These are phyloP conservation scores for Hyalella azteca DNA, from an alignment of 2,888 invertebrate species.

Conservation along the genomic window DNA sequence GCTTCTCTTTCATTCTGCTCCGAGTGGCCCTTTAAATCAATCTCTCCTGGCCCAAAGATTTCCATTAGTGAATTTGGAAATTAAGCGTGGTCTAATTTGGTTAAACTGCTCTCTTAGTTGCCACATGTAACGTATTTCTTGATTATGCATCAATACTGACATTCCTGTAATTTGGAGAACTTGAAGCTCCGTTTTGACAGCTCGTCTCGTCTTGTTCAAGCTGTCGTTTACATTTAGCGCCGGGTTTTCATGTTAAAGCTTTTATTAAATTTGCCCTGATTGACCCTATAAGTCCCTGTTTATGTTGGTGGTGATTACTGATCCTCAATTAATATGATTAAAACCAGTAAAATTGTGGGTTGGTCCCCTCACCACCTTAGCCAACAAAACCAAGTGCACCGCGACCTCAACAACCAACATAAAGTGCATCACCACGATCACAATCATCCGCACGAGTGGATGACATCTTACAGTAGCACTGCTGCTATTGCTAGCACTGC, in stretches of 20 bases:
- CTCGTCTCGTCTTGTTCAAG: background rate
- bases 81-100: background rate
- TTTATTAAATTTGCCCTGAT: background rate
- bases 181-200: background rate
- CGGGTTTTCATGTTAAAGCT: background rate
- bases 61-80: background rate
- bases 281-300: background rate
- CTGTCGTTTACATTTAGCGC: background rate
- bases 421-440: slow-evolving; percentile 13
- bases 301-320: background rate
- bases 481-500: slow-evolving; percentile 23
- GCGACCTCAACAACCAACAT: background rate
- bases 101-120: background rate
- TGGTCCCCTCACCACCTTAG: slow-evolving; percentile 16
- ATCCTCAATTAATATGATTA: slow-evolving; percentile 22
- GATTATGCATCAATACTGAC: background rate
- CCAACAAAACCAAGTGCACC: background rate
- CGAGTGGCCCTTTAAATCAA: slow-evolving; percentile 29
- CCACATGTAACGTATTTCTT: background rate
- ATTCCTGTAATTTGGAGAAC: background rate
- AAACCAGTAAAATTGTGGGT: slow-evolving; percentile 23
- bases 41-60: background rate
- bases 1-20: slow-evolving; percentile 19
- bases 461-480: background rate
- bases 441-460: slow-evolving; percentile 15